Evolutionary conservation across 2,888 invertebrate species (phyloP).

Genomic region (Harpalus rubripes): DNA sequence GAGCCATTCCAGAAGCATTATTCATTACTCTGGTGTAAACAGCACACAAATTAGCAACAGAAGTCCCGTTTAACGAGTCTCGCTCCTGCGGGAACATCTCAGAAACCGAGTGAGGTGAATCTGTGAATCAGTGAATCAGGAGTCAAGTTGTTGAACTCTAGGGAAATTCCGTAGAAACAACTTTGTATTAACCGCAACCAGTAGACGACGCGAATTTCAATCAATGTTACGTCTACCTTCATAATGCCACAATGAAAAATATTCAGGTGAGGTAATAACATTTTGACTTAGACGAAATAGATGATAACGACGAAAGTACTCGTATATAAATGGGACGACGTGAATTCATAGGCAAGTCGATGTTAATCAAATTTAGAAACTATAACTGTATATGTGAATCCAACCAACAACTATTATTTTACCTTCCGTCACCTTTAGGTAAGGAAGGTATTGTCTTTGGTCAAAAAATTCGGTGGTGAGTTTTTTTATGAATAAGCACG

Average conservation of each 20-base stretch:
- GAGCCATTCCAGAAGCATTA: neutral
- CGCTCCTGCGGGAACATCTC: neutral
- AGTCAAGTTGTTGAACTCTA: neutral
- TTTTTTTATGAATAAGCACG: too few species aligned
- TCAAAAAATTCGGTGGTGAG: too few species aligned
- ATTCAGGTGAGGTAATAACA: neutral
- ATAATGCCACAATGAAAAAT: neutral
- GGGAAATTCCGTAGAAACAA: neutral
- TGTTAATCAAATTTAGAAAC: too few species aligned
- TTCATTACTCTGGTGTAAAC: neutral
- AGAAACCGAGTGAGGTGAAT: neutral
- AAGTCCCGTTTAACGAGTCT: conserved; percentile 1
- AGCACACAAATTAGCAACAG: conserved; percentile 2
- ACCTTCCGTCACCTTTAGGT: too few species aligned
- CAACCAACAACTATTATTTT: too few species aligned
- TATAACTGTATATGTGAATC: too few species aligned
- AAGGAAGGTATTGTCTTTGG: too few species aligned
- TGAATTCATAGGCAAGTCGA: too few species aligned
- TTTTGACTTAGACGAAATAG: too few species aligned
- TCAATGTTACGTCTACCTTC: neutral
- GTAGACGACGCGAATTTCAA: neutral
- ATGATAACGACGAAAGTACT: too few species aligned
- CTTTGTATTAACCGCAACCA: neutral
- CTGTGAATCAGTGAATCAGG: neutral
- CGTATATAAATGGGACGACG: too few species aligned